Conservation (phyloP, 2,113 vertebrate genomes). For the Myrmophylax atrothorax region DNA sequence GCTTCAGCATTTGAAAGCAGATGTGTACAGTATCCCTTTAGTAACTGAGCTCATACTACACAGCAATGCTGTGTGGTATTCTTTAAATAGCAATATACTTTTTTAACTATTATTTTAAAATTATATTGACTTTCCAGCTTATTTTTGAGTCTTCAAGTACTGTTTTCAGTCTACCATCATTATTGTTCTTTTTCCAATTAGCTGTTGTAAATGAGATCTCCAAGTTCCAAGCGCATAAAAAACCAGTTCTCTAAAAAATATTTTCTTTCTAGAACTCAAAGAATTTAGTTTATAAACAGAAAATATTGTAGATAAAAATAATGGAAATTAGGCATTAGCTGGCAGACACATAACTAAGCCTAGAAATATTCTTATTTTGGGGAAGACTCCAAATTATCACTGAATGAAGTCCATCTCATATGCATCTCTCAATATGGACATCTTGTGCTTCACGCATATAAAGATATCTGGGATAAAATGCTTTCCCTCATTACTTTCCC, state of each 20-base stretch:
- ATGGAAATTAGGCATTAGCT: not conserved
- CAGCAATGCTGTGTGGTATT: not conserved
- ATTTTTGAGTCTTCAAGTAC: not conserved
- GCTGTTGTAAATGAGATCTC: not conserved
- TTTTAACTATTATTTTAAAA: not conserved
- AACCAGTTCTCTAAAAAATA: not conserved
- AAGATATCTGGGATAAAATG: not conserved
- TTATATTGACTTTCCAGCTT: not conserved
- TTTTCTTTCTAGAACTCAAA: not conserved
- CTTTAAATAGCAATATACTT: not conserved
- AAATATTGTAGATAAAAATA: not conserved
- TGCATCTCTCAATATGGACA: not conserved
- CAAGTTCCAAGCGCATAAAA: not conserved
- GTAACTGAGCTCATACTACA: not conserved
- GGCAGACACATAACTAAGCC: not conserved
- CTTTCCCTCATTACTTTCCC: not conserved
- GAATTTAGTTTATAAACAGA: not conserved
- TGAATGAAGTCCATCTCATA: not conserved
- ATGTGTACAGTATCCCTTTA: not conserved
- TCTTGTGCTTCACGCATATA: not conserved
- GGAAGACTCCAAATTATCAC: not conserved
- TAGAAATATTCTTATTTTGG: not conserved
- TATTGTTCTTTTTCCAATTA: not conserved
- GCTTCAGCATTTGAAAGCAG: not conserved
- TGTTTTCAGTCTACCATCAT: not conserved